Percentiles rank a stretch among this genome's conserved stretches.
Evolutionary conservation across 2,113 vertebrate genomes (phyloP).

Genomic region (Martes martes): DNA sequence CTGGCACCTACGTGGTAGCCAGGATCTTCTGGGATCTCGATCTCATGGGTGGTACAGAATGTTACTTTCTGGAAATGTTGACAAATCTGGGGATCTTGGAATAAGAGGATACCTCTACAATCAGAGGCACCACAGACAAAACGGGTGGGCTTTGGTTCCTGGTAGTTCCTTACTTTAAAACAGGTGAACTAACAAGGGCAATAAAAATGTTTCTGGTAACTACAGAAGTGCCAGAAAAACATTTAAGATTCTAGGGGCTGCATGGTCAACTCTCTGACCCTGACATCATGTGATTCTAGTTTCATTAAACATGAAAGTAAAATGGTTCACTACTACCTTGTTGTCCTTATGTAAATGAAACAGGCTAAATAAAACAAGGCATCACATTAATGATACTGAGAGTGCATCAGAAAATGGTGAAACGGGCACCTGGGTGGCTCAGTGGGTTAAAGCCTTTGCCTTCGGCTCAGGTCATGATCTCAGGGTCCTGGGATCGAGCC

Average conservation of each 20-base stretch:
- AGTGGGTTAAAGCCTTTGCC: too few relatives aligned
- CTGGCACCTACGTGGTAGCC: not conserved
- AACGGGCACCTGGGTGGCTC: not conserved
- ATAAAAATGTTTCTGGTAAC: not conserved
- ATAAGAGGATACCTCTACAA: not conserved
- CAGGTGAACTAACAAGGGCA: not conserved
- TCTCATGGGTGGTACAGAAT: not conserved
- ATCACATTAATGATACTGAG: not conserved
- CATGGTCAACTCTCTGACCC: not conserved
- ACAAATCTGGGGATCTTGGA: not conserved
- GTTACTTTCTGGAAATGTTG: not conserved
- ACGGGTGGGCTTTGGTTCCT: not conserved
- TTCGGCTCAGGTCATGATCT: too few relatives aligned
- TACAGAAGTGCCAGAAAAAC: not conserved
- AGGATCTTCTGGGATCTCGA: not conserved
- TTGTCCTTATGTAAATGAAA: not conserved
- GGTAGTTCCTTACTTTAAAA: not conserved
- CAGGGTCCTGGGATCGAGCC: too few relatives aligned
- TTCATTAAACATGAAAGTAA: slow-evolving; percentile 23
- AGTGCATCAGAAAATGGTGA: not conserved
- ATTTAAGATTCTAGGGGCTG: not conserved
- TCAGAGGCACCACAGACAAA: not conserved
- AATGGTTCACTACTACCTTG: not conserved
- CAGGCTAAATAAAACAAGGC: not conserved
- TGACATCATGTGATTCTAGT: not conserved